Percentiles rank a stretch among this genome's conserved stretches.
These are phyloP conservation scores for Cichladusa arquata DNA, from an alignment of 2,113 vertebrate genomes.

Conservation along the genomic window DNA sequence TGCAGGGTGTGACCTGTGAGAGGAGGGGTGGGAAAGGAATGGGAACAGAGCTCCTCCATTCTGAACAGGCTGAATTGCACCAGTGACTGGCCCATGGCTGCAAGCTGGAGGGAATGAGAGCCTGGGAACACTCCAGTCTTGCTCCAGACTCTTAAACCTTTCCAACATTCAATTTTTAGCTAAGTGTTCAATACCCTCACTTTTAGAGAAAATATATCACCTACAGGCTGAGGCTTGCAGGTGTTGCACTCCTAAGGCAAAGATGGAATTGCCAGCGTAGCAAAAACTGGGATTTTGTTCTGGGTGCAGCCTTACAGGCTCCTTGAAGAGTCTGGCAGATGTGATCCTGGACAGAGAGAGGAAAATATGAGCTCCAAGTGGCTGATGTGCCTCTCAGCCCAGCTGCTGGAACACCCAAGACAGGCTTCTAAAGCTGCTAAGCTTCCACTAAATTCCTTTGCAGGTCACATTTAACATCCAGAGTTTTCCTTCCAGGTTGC, in stretches of 20 bases:
- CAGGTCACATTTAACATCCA: neutral
- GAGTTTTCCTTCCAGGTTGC: neutral
- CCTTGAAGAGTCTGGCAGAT: constrained; percentile 13
- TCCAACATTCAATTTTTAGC: neutral
- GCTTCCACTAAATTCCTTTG: neutral
- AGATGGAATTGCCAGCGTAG: neutral
- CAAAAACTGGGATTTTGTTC: neutral
- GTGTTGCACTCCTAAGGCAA: neutral
- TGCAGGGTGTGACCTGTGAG: neutral
- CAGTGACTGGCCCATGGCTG: neutral
- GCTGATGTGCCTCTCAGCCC: neutral
- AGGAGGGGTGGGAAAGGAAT: neutral
- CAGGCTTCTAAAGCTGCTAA: neutral
- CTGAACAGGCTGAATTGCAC: neutral
- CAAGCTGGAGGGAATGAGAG: neutral
- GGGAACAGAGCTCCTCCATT: neutral
- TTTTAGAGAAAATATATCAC: neutral
- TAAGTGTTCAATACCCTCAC: neutral
- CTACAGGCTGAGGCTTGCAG: neutral
- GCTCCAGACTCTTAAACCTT: neutral
- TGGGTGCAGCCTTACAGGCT: neutral
- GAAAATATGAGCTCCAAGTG: neutral
- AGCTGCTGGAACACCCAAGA: neutral
- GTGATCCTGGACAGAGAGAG: neutral
- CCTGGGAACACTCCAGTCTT: neutral